A percentile compares a stretch with the other conserved stretches of the same genome.
Evolutionary conservation across 2,888 invertebrate genomes (phyloP).

Genomic region (Mythimna ferrago): DNA sequence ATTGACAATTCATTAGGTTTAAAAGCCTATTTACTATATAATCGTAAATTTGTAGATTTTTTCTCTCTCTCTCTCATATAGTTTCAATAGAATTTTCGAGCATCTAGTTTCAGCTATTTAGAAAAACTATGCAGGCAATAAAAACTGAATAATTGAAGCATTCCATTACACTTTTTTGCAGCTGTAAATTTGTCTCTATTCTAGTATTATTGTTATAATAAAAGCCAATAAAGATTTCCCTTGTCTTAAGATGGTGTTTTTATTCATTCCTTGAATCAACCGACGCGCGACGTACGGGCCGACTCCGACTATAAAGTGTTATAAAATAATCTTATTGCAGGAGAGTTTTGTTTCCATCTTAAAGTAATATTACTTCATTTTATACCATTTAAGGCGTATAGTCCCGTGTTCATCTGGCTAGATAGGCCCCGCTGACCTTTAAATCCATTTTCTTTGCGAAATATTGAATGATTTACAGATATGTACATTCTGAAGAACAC

Average conservation of each 20-base stretch:
- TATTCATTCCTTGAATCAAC: neutral
- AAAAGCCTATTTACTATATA: constrained; percentile 25
- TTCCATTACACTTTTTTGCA: constrained; percentile 57
- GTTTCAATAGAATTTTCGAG: constrained; percentile 24
- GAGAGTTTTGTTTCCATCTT: too few relatives aligned
- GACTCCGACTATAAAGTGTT: too few relatives aligned
- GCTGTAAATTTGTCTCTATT: constrained; percentile 38
- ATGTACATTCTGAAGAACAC: too few relatives aligned
- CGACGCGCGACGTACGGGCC: neutral
- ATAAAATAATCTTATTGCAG: too few relatives aligned
- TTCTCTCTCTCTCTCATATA: constrained; percentile 5
- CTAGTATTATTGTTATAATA: constrained; percentile 51
- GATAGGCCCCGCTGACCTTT: too few relatives aligned
- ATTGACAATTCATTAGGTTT: constrained; percentile 28
- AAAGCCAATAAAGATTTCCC: constrained; percentile 61
- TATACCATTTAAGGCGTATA: too few relatives aligned
- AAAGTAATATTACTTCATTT: too few relatives aligned
- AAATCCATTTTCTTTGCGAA: too few relatives aligned
- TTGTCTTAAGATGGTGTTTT: constrained; percentile 47
- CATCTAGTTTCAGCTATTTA: constrained; percentile 35
- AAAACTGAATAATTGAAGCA: constrained; percentile 49
- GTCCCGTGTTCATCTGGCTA: too few relatives aligned
- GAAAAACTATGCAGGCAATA: constrained; percentile 23
- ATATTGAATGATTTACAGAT: too few relatives aligned
- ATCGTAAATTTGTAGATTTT: constrained; percentile 30